Base-by-base conservation (phyloP, 2,797 vertebrate species). In the Gadopsis bispinosus region DNA sequence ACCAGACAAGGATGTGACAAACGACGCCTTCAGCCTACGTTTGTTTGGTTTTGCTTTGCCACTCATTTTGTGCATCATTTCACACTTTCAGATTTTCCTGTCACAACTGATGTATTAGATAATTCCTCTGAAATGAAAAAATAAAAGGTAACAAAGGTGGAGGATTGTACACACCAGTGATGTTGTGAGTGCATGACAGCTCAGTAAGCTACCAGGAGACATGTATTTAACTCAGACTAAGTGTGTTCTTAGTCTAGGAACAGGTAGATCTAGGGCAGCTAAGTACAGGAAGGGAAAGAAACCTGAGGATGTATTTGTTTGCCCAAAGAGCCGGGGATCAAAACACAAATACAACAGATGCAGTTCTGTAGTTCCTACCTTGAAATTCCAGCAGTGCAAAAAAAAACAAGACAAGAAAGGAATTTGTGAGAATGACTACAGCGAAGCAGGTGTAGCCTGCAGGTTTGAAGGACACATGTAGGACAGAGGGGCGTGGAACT, bases 1-100 rank as follows among this genome's bases (percentile, higher is more conserved):
- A 71, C 77, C 85, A 71, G 83, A 86, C 78, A 62, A 77, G 68
- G 73, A 79, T n/a, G 19, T 83, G 83, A 88, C 75, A 73, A 81
- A 80, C 41, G 73, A 60, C 56, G 60, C 69, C 60, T 78, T 65
- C 5, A 20, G 75, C 80, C 48, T 67, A 75, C 31, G 39, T 90
- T 75, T 84, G 61, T 87, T 87, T 81, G 83, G 14, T 73, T 85
- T 88, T 80, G 67, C 75, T 69, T 84, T 75, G 26, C 71, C 63
- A 41, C 19, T 86, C 69, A 54, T 78, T 86, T 91, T 90, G 77
- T 75, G 76, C 83, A 76, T 84, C 70, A 81, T 87, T 88, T 91
- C 79, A 82, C 69, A 87, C 71, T 68, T 83, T 58, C 31, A 72
- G 31, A 72, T 83, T 69, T 48, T 26, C 56, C 54, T 39, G 35